These are phyloP conservation scores for Gobio occitaniae DNA, from an alignment of 2,797 vertebrate genomes.

Conservation along the genomic window DNA sequence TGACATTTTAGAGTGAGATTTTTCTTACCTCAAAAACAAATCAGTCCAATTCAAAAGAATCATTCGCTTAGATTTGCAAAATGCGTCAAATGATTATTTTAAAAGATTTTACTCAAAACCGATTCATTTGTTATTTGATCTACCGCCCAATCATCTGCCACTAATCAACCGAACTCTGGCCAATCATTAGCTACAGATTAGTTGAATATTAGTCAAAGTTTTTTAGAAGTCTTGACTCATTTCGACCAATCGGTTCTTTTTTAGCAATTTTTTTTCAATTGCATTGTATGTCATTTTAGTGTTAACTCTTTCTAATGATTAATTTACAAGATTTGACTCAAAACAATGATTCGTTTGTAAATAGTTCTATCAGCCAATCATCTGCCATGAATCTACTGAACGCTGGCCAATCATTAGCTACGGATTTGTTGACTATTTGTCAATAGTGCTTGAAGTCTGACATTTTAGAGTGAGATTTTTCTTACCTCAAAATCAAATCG, in stretches of 20 bases:
- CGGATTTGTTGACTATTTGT: not conserved
- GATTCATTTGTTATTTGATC: not conserved
- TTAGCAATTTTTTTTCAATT: too few species aligned
- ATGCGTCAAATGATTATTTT: not conserved
- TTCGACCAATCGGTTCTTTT: not conserved
- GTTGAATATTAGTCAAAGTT: not conserved
- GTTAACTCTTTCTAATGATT: not conserved
- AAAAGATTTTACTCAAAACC: not conserved
- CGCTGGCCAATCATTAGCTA: not conserved
- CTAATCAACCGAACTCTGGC: not conserved
- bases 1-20: not conserved
- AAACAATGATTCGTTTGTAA: not conserved
- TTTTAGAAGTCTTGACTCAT: not conserved
- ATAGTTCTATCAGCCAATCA: not conserved
- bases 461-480: too few species aligned
- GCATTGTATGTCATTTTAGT: not conserved
- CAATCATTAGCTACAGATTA: not conserved
- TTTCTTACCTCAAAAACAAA: not conserved
- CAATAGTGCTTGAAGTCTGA: too few species aligned
- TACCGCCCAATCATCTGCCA: not conserved
- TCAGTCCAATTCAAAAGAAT: not conserved
- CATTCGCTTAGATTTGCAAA: not conserved
- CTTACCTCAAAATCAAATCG: not conserved
- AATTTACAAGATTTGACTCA: not conserved
- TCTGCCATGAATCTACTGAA: not conserved